phyloP scores from a whole-genome alignment of 2,888 invertebrate genomes.

The Volucella zonaria region DNA sequence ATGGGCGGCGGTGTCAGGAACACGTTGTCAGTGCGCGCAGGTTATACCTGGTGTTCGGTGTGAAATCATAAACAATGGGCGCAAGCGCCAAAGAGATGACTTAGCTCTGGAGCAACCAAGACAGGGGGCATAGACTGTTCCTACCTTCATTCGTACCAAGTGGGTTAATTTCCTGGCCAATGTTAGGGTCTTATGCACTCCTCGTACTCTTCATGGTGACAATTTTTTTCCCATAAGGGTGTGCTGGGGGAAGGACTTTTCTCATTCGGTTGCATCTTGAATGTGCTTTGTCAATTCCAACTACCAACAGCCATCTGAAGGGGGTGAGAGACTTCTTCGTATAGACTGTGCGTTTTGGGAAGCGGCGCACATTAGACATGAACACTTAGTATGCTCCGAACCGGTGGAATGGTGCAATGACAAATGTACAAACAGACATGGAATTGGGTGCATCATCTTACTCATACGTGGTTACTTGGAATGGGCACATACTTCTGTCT shows the following conservation, averaged over 20 bases:
- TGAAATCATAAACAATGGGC: conserved; percentile 68
- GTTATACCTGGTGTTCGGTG: conserved; percentile 8
- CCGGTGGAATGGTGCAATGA: conserved; percentile 42
- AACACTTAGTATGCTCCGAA: conserved; percentile 34
- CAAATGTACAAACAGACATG: conserved; percentile 46
- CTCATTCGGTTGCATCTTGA: conserved; percentile 34
- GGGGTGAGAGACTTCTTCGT: background rate
- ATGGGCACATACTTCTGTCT: conserved; percentile 41
- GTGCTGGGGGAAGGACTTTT: conserved; percentile 32
- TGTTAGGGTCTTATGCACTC: conserved; percentile 63
- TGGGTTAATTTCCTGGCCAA: conserved; percentile 73
- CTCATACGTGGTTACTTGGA: conserved; percentile 19
- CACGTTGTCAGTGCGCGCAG: no score
- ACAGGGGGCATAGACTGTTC: conserved; percentile 4
- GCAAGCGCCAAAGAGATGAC: conserved; percentile 57
- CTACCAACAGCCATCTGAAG: background rate
- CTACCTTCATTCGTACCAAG: conserved; percentile 41
- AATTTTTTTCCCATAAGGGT: conserved; percentile 63
- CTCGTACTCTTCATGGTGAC: conserved; percentile 37
- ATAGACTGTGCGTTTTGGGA: conserved; percentile 46
- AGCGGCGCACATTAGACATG: conserved; percentile 48
- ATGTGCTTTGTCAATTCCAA: conserved; percentile 41
- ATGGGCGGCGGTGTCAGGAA: background rate
- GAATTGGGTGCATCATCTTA: conserved; percentile 63
- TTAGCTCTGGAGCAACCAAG: background rate